Percentiles rank a stretch among this genome's conserved stretches.
These are phyloP conservation scores for Ornithoptera alexandrae DNA, from an alignment of 2,888 invertebrate genomes.

Conservation along the genomic window DNA sequence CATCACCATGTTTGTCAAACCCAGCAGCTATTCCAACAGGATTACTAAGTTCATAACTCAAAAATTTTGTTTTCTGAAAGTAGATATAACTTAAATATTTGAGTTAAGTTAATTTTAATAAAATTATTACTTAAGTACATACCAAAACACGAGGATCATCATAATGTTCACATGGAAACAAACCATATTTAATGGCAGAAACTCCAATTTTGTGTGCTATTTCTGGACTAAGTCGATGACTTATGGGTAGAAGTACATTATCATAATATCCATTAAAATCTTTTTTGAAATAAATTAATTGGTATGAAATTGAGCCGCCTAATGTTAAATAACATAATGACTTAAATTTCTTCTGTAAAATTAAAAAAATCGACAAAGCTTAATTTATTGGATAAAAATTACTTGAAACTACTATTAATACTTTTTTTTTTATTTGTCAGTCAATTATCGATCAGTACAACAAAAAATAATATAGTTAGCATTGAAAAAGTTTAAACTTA, in stretches of 20 bases:
- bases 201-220: conserved; percentile 90
- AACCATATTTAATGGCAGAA: conserved; percentile 85
- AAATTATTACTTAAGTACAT: conserved; percentile 41
- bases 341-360: conserved; percentile 83
- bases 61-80: conserved; percentile 84
- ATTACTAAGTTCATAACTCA: conserved; percentile 87
- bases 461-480: no score
- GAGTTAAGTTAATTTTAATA: neutral
- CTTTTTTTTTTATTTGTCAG: neutral
- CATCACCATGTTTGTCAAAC: conserved; percentile 98
- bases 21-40: conserved; percentile 99
- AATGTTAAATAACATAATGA: conserved; percentile 83
- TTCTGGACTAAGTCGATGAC: conserved; percentile 88
- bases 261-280: conserved; percentile 90
- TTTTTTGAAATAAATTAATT: conserved; percentile 84
- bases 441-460: no score
- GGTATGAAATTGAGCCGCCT: conserved; percentile 83
- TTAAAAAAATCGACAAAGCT: neutral
- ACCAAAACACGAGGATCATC: conserved; percentile 84
- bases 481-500: conserved; percentile 10
- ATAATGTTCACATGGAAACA: conserved; percentile 82
- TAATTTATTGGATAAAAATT: neutral
- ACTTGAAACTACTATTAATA: conserved; percentile 4
- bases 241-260: conserved; percentile 84
- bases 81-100: conserved; percentile 10